Percentiles rank a stretch among this genome's conserved stretches.
Conservation (phyloP, 2,888 invertebrate genomes). For the Chrysotoxum bicinctum region DNA sequence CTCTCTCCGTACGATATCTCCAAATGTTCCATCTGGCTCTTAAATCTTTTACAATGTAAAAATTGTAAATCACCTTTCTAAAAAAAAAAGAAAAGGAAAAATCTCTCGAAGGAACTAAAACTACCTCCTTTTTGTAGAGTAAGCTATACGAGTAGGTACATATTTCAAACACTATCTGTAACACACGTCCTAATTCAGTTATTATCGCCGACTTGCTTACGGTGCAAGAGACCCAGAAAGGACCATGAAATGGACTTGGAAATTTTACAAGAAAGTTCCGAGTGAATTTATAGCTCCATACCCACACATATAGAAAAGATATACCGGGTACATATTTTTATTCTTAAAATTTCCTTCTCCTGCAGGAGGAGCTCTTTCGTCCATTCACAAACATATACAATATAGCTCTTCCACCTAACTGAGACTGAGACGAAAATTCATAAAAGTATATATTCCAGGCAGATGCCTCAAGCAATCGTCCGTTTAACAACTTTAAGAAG, state of each 20-base stretch:
- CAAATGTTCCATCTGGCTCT: constrained; percentile 38
- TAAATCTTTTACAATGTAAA: constrained; percentile 59
- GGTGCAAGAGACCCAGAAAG: constrained; percentile 40
- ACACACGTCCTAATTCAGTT: constrained; percentile 72
- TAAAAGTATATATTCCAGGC: constrained; percentile 36
- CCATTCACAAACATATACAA: neutral
- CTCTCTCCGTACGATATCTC: neutral
- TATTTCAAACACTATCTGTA: constrained; percentile 66
- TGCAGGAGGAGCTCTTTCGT: neutral
- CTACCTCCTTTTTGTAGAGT: neutral
- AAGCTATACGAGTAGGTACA: constrained; percentile 18
- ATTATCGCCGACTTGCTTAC: constrained; percentile 72
- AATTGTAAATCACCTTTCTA: constrained; percentile 52
- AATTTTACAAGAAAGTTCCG: constrained; percentile 61
- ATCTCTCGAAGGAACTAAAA: constrained; percentile 40
- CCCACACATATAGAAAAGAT: constrained; percentile 23
- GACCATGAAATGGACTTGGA: constrained; percentile 68
- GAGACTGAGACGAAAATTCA: constrained; percentile 25
- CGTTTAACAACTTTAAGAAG: constrained; percentile 42
- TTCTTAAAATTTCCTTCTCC: neutral
- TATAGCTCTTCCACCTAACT: neutral
- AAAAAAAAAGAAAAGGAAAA: constrained; percentile 20
- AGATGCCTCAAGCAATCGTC: constrained; percentile 26
- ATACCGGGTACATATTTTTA: constrained; percentile 4
- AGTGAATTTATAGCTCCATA: constrained; percentile 51